Base-by-base conservation (phyloP, 2,888 invertebrate species). In the Heliconius ethilla region DNA sequence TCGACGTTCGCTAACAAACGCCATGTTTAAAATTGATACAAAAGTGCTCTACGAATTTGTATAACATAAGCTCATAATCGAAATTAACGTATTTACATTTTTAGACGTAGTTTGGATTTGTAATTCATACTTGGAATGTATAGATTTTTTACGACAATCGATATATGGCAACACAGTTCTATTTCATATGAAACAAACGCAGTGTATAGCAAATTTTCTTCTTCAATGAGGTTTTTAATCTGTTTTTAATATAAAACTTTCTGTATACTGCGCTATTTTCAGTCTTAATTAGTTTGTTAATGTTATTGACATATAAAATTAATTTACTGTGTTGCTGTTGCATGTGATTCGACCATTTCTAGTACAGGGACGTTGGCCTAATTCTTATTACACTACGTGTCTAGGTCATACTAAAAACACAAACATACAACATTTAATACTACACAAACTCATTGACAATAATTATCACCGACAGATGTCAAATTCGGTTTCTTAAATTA, bases 31-130 rank as follows among this genome's bases (percentile, higher is more conserved):
- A 84, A 84, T 84, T 84, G 84, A 82, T 86, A 89, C 86, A 83
- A 87, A 90, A 91, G 90, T 92, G 90, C 92, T 91, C 91, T 91
- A 91, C 91, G 92, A 92, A 92, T 92, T 92, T 92, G 90, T 91
- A 89, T 88, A 86, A 83, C 78, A 78, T 92, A 92, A 91, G 90
- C 86, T 88, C 89, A 87, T 80, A 89, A 87, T 85, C 86, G 80
- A 87, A 86, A 86, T 86, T 89, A 83, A 88, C 89, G 89, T 92
- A 91, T 89, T 88, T 89, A 89, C 88, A 89, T 89, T 83, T 86
- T 87, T 92, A 92, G 90, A 82, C 77, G 92, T 93, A 93, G 92
- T 84, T 86, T 88, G 89, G 87, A 88, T 88, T 88, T 88, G 89
- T 90, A 89, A 87, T 86, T 85, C 85, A 85, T 86, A 85, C 85